phyloP scores from a whole-genome alignment of 2,888 invertebrate species.

The Phaonia tiefii region DNA sequence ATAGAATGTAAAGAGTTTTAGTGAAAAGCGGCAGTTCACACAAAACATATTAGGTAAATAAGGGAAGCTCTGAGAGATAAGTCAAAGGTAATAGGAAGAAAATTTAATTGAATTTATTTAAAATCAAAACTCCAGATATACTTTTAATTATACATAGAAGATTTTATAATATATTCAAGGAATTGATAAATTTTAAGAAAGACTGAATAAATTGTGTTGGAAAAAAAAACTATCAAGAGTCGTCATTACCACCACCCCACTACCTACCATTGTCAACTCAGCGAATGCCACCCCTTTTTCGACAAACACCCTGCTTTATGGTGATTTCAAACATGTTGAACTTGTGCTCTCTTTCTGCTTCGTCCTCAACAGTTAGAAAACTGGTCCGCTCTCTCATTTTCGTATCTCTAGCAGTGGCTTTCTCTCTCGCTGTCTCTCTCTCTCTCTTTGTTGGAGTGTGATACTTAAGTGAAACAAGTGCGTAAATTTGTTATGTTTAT shows the following conservation, averaged over 20 bases:
- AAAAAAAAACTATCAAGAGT: not conserved
- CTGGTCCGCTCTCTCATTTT: too few species aligned
- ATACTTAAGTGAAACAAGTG: conserved; percentile 41
- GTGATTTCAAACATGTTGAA: conserved; percentile 57
- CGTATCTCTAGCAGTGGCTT: not conserved
- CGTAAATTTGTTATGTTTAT: conserved; percentile 33
- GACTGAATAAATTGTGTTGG: not conserved
- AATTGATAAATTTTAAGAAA: not conserved
- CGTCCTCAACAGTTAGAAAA: too few species aligned
- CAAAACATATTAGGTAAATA: conserved; percentile 53
- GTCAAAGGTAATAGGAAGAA: conserved; percentile 19
- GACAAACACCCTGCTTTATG: conserved; percentile 7
- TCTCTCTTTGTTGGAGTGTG: conserved; percentile 14
- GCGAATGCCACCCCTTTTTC: conserved; percentile 22
- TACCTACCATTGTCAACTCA: not conserved
- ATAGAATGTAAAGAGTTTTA: conserved; percentile 22
- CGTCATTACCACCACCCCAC: not conserved
- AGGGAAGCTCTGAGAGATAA: conserved; percentile 38
- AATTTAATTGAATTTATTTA: not conserved
- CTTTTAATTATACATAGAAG: not conserved
- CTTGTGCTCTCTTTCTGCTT: not conserved
- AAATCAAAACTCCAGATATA: not conserved
- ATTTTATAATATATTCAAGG: not conserved
- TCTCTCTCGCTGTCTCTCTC: not conserved
- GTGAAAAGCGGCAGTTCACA: conserved; percentile 48